phyloP scores from a whole-genome alignment of 2,888 invertebrate species.

The Chorisops tibialis region DNA sequence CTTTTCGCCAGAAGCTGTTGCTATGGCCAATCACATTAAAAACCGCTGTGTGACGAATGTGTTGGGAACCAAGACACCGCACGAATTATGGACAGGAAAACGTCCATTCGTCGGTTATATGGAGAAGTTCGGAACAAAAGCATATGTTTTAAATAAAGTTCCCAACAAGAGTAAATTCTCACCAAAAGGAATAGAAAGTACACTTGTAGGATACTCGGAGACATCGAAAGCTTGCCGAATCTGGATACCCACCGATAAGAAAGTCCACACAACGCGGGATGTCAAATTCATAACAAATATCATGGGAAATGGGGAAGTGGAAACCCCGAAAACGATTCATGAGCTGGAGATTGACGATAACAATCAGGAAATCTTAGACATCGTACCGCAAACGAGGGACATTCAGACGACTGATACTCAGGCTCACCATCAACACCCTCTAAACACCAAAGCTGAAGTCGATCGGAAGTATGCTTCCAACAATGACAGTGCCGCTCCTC shows the following conservation, averaged over 20 bases:
- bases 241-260: no score
- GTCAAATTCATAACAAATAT: not conserved
- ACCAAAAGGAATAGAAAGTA: conserved; percentile 25
- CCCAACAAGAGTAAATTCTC: conserved; percentile 24
- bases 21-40: conserved; percentile 34
- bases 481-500: no score
- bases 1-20: conserved; percentile 40
- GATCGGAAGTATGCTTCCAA: no score
- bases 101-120: conserved; percentile 15
- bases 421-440: no score
- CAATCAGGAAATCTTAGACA: no score
- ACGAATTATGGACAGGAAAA: conserved; percentile 25
- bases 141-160: not conserved
- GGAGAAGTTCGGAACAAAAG: conserved; percentile 24
- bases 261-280: not conserved
- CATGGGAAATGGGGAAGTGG: not conserved
- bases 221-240: not conserved
- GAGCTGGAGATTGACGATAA: no score
- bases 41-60: conserved; percentile 27
- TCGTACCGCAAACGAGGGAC: no score
- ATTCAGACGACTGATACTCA: no score
- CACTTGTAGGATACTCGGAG: conserved; percentile 29
- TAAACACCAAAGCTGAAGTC: no score
- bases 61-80: conserved; percentile 12
- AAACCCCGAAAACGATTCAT: no score